These are phyloP conservation scores for Latrodectus geometricus DNA, from an alignment of 1,140 invertebrate species.

Conservation along the genomic window DNA sequence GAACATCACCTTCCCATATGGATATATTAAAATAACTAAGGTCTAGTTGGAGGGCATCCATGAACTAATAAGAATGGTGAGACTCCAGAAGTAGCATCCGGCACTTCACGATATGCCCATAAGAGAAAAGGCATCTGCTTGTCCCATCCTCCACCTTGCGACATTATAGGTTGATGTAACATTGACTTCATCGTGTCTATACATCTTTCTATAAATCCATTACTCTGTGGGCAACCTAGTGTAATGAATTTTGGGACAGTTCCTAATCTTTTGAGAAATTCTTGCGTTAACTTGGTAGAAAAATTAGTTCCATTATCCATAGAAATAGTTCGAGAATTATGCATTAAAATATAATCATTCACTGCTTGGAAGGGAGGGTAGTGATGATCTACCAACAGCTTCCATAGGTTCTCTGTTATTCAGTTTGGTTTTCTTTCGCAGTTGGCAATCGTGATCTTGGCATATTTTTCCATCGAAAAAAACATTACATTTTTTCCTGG, in stretches of 20 bases:
- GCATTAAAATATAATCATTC: no score
- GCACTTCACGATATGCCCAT: neutral
- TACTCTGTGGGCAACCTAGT: neutral
- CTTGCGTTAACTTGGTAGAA: no score
- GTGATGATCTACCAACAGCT: no score
- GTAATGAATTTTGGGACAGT: neutral
- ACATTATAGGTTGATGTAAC: neutral
- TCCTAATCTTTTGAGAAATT: no score
- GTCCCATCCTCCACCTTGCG: neutral
- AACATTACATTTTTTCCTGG: no score
- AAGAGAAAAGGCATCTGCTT: neutral
- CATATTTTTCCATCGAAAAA: no score
- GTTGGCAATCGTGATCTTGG: no score
- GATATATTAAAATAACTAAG: neutral
- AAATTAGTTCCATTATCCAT: no score
- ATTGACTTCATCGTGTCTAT: neutral
- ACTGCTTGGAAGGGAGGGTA: no score
- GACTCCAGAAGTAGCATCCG: neutral
- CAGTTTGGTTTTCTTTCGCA: no score
- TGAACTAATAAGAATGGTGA: neutral
- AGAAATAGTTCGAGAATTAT: no score
- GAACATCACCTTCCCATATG: neutral
- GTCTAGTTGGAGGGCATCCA: neutral
- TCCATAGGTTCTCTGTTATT: no score
- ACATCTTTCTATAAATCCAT: neutral